Conservation (phyloP, 2,797 vertebrate genomes). For the Labroides dimidiatus region DNA sequence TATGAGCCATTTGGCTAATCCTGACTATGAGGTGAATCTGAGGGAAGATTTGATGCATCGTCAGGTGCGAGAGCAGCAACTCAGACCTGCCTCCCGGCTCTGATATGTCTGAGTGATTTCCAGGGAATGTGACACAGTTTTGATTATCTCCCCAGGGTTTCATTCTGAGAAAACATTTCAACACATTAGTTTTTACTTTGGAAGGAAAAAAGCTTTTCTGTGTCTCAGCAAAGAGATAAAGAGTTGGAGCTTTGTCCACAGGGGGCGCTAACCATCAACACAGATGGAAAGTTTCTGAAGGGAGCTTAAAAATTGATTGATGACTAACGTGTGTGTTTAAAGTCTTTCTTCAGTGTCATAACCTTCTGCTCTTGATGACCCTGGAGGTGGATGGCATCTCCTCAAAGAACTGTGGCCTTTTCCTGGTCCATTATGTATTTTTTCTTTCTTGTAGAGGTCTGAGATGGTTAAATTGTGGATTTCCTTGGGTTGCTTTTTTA, state of each 20-base stretch:
- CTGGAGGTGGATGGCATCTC: too few species aligned
- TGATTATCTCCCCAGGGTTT: constrained; percentile 7
- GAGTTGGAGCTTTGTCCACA: too few species aligned
- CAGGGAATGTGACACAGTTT: constrained; percentile 1
- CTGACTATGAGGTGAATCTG: constrained; percentile 26
- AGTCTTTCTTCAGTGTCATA: too few species aligned
- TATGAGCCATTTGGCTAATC: constrained; percentile 56
- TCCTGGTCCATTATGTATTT: too few species aligned
- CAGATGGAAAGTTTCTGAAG: too few species aligned
- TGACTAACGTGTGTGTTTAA: too few species aligned
- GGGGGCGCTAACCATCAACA: background rate
- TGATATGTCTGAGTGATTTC: constrained; percentile 18
- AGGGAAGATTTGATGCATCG: constrained; percentile 40
- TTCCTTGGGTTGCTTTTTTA: too few species aligned
- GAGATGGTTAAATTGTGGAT: too few species aligned
- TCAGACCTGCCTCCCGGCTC: constrained; percentile 8
- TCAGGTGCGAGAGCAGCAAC: constrained; percentile 10
- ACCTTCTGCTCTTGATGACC: too few species aligned
- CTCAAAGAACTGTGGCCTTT: too few species aligned
- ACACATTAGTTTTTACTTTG: constrained; percentile 20
- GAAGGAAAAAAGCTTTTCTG: background rate
- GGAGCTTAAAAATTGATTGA: too few species aligned
- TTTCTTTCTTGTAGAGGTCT: too few species aligned
- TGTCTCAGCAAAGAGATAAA: background rate
- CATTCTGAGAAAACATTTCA: constrained; percentile 1